Percentiles rank a stretch among this genome's conserved stretches.
These are phyloP conservation scores for Lathronympha strigana DNA, from an alignment of 2,888 invertebrate species.

Conservation along the genomic window DNA sequence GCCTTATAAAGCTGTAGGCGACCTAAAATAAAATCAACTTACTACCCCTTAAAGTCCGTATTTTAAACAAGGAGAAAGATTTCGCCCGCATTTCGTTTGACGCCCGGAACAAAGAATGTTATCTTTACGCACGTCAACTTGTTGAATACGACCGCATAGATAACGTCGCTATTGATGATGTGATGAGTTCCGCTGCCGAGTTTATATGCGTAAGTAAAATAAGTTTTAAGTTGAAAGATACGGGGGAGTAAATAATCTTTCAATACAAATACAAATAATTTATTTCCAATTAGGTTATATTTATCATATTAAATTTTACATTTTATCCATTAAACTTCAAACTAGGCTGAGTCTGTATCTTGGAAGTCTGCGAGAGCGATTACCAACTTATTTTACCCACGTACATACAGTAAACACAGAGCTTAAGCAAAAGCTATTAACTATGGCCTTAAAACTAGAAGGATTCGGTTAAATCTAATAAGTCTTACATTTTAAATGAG, in stretches of 20 bases:
- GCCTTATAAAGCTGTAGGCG: neutral
- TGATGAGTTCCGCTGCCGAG: neutral
- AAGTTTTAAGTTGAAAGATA: neutral
- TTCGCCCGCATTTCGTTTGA: constrained; percentile 37
- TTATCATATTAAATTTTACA: too few species aligned
- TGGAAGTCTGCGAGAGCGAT: too few species aligned
- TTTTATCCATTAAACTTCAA: neutral
- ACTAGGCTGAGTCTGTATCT: too few species aligned
- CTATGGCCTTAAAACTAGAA: too few species aligned
- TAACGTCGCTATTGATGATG: constrained; percentile 25
- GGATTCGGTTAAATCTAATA: too few species aligned
- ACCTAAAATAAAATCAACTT: neutral
- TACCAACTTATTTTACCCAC: too few species aligned
- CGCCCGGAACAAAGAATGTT: constrained; percentile 32
- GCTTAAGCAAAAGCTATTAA: too few species aligned
- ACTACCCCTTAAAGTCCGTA: constrained; percentile 12
- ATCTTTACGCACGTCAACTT: constrained; percentile 33
- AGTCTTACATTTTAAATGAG: too few species aligned
- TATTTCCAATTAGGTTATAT: too few species aligned
- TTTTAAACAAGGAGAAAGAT: constrained; percentile 21
- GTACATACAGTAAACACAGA: too few species aligned
- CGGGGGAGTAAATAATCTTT: too few species aligned
- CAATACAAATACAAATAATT: too few species aligned
- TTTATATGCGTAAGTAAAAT: neutral
- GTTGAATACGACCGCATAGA: constrained; percentile 28